Evolutionary conservation across 2,113 vertebrate species (phyloP).

Genomic region (Pithys albifrons): DNA sequence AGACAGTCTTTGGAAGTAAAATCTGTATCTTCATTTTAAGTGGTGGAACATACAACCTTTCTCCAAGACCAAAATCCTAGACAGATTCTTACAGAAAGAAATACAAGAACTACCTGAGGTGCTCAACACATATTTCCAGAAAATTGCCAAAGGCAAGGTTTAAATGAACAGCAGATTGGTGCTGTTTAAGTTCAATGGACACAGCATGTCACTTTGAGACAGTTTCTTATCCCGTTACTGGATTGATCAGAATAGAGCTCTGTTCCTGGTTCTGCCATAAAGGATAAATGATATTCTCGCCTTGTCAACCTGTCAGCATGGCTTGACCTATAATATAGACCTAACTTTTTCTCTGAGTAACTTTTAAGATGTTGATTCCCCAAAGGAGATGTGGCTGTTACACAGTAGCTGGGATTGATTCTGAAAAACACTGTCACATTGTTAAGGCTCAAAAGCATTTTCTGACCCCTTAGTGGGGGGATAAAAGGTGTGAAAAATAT

Average conservation of each 20-base stretch:
- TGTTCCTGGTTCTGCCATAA: background rate
- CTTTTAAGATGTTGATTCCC: conserved; percentile 41
- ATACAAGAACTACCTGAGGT: background rate
- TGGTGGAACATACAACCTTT: background rate
- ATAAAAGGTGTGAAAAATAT: conserved; percentile 11
- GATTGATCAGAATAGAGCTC: conserved; percentile 20
- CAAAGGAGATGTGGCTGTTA: background rate
- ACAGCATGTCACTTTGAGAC: conserved; percentile 27
- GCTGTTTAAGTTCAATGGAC: conserved; percentile 44
- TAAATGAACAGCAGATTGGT: conserved; percentile 27
- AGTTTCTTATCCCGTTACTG: conserved; percentile 17
- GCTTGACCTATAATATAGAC: conserved; percentile 41
- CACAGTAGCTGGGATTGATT: background rate
- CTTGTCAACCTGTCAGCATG: conserved; percentile 7
- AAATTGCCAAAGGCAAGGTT: conserved; percentile 44
- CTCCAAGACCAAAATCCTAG: background rate
- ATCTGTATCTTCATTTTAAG: background rate
- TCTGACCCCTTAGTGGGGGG: background rate
- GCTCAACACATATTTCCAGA: background rate
- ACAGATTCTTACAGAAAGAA: background rate
- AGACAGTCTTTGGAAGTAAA: background rate
- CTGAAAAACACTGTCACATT: background rate
- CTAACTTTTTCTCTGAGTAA: conserved; percentile 11
- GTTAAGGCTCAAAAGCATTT: background rate
- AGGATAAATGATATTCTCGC: background rate